Evolutionary conservation across 2,797 vertebrate species (phyloP).

Genomic region (Mareca penelope): DNA sequence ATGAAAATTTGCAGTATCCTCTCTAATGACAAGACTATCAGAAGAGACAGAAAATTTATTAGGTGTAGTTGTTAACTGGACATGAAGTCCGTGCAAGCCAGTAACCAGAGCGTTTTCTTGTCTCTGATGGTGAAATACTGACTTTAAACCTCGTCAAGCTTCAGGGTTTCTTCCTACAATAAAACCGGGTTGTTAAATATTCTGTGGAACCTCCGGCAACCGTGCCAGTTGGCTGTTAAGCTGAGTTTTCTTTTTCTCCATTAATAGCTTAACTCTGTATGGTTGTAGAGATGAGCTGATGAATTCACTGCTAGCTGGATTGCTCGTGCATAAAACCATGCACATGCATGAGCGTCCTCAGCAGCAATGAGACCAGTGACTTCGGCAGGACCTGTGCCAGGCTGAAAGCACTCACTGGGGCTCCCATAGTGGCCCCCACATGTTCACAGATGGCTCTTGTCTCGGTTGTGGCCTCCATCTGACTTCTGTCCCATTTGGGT

Average conservation of each 20-base stretch:
- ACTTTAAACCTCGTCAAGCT: not conserved
- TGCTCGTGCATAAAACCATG: not conserved
- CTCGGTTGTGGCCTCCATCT: not conserved
- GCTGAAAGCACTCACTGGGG: not conserved
- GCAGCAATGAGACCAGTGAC: fast-evolving
- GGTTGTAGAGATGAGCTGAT: not conserved
- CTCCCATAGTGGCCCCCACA: not conserved
- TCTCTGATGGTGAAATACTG: slow-evolving; percentile 1
- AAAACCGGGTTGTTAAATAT: not conserved
- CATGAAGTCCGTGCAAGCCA: not conserved
- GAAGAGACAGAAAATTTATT: not conserved
- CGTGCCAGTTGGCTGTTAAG: not conserved
- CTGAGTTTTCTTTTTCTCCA: not conserved
- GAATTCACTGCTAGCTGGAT: not conserved
- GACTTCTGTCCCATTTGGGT: not conserved
- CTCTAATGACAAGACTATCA: not conserved
- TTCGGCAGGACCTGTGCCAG: not conserved
- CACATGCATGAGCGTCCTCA: fast-evolving
- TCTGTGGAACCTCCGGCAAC: not conserved
- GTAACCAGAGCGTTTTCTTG: not conserved
- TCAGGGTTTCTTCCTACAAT: not conserved
- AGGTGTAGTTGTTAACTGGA: not conserved
- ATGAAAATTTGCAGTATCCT: not conserved
- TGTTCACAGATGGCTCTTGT: not conserved
- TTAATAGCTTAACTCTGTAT: no score